These are phyloP conservation scores for Lonchura striata DNA, from an alignment of 2,113 vertebrate genomes.

Conservation along the genomic window DNA sequence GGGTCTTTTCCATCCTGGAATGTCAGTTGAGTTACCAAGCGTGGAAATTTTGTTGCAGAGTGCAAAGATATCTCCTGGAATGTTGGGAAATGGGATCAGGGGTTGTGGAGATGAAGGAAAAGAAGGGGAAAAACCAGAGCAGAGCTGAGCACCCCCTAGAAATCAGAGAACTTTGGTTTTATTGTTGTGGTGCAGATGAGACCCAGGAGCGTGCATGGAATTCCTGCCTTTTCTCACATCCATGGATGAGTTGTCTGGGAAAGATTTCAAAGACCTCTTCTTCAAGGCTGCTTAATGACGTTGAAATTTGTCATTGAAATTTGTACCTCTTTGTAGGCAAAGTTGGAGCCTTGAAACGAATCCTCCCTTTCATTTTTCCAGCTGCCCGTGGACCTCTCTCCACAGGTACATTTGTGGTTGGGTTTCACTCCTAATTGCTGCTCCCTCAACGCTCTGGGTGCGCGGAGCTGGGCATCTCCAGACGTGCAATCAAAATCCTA, in stretches of 20 bases:
- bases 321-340: background rate
- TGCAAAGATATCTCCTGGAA: background rate
- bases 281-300: background rate
- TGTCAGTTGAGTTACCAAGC: background rate
- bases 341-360: background rate
- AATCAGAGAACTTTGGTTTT: background rate
- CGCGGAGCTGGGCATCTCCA: background rate
- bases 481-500: background rate
- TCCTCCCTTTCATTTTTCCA: background rate
- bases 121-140: rapidly evolving
- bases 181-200: too few relatives aligned
- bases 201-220: rapidly evolving
- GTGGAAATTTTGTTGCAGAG: background rate
- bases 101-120: background rate
- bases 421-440: background rate
- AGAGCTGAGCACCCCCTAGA: background rate
- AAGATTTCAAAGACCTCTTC: background rate
- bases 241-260: background rate
- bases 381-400: background rate
- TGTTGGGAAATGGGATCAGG: background rate
- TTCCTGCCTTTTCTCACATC: background rate
- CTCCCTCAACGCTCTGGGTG: background rate
- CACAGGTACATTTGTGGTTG: background rate
- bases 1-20: background rate
- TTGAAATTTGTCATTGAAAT: background rate